phyloP scores from a whole-genome alignment of 1,140 invertebrate genomes.

The Hermetia illucens region DNA sequence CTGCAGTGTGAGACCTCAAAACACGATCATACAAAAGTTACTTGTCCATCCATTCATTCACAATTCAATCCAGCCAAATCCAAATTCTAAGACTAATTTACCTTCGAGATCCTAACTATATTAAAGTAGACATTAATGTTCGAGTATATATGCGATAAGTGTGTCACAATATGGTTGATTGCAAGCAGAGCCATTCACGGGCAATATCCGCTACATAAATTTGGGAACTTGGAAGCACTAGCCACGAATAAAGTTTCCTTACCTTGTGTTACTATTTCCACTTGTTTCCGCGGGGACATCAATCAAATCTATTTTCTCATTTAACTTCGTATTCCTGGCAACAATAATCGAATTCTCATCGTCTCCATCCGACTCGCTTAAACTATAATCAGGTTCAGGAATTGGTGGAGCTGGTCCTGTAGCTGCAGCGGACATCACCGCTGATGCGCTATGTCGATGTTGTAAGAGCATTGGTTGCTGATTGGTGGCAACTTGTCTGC shows the following conservation, averaged over 20 bases:
- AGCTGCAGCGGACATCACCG: conserved; percentile 10
- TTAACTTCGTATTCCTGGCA: conserved; percentile 26
- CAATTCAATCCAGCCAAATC: no score
- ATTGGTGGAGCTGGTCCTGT: conserved; percentile 50
- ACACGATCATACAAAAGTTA: no score
- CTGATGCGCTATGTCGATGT: conserved; percentile 29
- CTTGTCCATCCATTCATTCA: no score
- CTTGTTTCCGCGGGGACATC: conserved; percentile 40
- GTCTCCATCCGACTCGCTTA: conserved; percentile 59
- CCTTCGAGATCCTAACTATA: no score
- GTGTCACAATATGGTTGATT: no score
- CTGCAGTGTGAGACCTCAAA: no score
- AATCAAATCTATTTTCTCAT: conserved; percentile 26
- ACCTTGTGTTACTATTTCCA: conserved; percentile 53
- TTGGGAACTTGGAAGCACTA: conserved; percentile 4
- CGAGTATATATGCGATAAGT: no score
- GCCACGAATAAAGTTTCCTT: no score
- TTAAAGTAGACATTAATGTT: no score
- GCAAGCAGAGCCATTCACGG: no score
- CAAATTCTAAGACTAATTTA: no score
- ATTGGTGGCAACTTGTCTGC: neutral
- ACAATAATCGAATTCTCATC: conserved; percentile 34
- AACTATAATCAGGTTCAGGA: conserved; percentile 79
- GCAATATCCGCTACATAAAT: no score
- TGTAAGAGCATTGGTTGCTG: conserved; percentile 8